Percentiles rank a stretch among this genome's conserved stretches.
Evolutionary conservation across 30 jellyfish, hydroid and myxozoan species (phyloP).

Genomic region (Chironex yamaguchii): DNA sequence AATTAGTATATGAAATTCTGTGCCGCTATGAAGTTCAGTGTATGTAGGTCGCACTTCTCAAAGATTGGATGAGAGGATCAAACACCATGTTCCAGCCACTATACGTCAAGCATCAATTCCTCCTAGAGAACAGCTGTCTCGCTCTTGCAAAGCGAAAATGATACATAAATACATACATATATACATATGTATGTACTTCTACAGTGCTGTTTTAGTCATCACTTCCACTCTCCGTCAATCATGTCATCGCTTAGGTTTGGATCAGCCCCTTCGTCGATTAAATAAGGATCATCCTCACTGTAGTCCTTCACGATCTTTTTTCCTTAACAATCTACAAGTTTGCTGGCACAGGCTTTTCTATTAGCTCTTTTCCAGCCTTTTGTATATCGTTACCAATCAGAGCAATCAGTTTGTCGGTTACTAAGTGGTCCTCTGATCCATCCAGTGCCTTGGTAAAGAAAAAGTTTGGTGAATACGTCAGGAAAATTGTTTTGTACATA

Average conservation of each 20-base stretch:
- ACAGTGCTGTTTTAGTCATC: constrained; percentile 31
- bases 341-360: constrained; percentile 56
- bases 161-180: too few species aligned
- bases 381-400: constrained; percentile 41
- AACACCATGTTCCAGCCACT: too few species aligned
- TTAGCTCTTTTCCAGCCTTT: constrained; percentile 5
- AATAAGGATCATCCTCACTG: neutral
- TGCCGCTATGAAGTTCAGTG: too few species aligned
- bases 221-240: constrained; percentile 59
- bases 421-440: constrained; percentile 66
- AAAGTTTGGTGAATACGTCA: constrained; percentile 47
- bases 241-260: neutral
- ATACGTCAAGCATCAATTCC: too few species aligned
- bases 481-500: constrained; percentile 46
- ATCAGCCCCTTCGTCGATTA: constrained; percentile 2
- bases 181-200: constrained; percentile 10
- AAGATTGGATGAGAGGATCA: too few species aligned
- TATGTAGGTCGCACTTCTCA: too few species aligned
- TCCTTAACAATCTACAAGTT: constrained; percentile 18
- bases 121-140: too few species aligned
- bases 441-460: constrained; percentile 23
- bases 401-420: constrained; percentile 60
- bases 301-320: constrained; percentile 53
- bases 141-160: too few species aligned
- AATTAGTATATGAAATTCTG: too few species aligned